Evolutionary conservation across 2,888 invertebrate genomes (phyloP).

Genomic region (Scelioninae gen. 1): DNA sequence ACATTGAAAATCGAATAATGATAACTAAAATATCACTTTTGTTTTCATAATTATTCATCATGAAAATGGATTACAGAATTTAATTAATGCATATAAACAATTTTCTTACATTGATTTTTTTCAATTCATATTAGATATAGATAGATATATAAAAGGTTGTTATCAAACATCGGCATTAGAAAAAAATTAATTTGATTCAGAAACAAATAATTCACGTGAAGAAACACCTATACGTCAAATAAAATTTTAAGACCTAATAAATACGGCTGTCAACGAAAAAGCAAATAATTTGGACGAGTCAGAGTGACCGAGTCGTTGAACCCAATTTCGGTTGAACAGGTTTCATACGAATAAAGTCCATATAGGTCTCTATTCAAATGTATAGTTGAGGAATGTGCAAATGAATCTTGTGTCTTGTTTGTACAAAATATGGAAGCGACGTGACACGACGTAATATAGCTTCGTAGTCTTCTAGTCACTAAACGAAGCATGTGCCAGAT

Average conservation of each 20-base stretch:
- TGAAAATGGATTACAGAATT: no score
- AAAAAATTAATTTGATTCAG: no score
- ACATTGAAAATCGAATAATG: no score
- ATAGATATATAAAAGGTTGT: no score
- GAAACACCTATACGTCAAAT: neutral
- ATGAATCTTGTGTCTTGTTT: slow-evolving; percentile 60
- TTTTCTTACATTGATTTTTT: no score
- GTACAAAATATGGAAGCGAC: slow-evolving; percentile 54
- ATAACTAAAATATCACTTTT: no score
- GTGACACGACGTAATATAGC: slow-evolving; percentile 42
- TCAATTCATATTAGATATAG: no score
- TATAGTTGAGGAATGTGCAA: slow-evolving; percentile 52
- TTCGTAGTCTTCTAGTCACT: slow-evolving; percentile 56
- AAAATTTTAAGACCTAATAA: slow-evolving; percentile 13
- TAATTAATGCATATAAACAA: no score
- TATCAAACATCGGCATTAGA: no score
- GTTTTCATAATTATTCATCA: no score
- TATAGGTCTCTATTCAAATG: slow-evolving; percentile 36
- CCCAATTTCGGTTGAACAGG: slow-evolving; percentile 32
- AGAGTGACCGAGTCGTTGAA: slow-evolving; percentile 24
- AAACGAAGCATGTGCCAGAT: slow-evolving; percentile 66
- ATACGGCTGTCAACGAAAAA: neutral
- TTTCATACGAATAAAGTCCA: slow-evolving; percentile 28
- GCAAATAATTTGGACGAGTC: neutral
- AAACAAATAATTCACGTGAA: no score